phyloP scores from a whole-genome alignment of 2,797 vertebrate species.

The Acropternis orthonyx region DNA sequence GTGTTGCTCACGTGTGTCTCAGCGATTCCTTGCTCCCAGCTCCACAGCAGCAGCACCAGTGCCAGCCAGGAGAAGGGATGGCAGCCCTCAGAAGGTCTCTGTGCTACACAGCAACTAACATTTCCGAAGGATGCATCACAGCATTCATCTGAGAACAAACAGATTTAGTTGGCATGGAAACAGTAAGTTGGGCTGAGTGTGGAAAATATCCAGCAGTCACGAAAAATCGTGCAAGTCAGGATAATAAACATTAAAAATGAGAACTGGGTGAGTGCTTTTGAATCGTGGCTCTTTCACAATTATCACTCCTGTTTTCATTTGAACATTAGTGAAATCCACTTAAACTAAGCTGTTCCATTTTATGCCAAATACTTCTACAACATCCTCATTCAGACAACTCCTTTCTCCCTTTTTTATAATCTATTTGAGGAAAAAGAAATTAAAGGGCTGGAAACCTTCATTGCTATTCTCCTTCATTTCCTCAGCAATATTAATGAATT shows the following conservation, averaged over 20 bases:
- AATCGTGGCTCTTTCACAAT: conserved; percentile 72
- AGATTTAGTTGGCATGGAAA: conserved; percentile 75
- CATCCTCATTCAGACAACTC: conserved; percentile 25
- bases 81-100: conserved; percentile 50
- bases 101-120: conserved; percentile 24
- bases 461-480: conserved; percentile 41
- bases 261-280: conserved; percentile 69
- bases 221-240: conserved; percentile 68
- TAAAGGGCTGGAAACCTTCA: conserved; percentile 61
- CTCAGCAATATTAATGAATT: conserved; percentile 55
- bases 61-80: conserved; percentile 58
- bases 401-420: conserved; percentile 34
- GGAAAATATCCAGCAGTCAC: conserved; percentile 77
- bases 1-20: neutral
- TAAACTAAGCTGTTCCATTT: conserved; percentile 62
- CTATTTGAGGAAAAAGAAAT: conserved; percentile 62
- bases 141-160: conserved; percentile 73
- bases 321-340: conserved; percentile 65
- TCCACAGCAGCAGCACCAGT: conserved; percentile 3
- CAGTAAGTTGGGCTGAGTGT: conserved; percentile 67
- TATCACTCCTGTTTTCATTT: conserved; percentile 69
- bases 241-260: conserved; percentile 73
- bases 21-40: neutral
- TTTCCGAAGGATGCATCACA: conserved; percentile 62
- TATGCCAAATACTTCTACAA: conserved; percentile 53